Percentiles rank a stretch among this genome's conserved stretches.
These are phyloP conservation scores for Platypus cylindrus DNA, from an alignment of 2,888 invertebrate species.

Conservation along the genomic window DNA sequence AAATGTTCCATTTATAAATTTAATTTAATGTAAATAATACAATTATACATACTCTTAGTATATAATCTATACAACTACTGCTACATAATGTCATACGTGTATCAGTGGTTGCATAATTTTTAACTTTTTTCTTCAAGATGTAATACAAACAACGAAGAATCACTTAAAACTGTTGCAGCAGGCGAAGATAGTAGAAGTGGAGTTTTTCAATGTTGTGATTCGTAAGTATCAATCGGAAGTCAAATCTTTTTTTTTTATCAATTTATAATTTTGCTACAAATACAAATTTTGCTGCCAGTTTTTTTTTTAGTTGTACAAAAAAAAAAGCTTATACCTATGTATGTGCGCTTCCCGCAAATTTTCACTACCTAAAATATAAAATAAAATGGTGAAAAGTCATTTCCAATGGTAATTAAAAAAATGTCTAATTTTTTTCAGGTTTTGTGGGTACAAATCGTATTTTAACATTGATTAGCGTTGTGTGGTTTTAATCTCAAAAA, in stretches of 20 bases:
- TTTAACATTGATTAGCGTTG: too few relatives aligned
- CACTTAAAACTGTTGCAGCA: constrained; percentile 36
- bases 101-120: not conserved
- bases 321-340: constrained; percentile 13
- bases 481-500: too few relatives aligned
- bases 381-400: not conserved
- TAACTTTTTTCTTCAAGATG: constrained; percentile 35
- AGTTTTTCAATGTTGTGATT: constrained; percentile 32
- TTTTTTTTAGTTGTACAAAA: constrained; percentile 11
- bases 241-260: constrained; percentile 3
- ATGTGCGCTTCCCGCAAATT: constrained; percentile 12
- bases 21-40: too few relatives aligned
- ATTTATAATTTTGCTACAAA: constrained; percentile 8
- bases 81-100: not conserved
- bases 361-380: constrained; percentile 14
- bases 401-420: constrained; percentile 6
- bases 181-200: constrained; percentile 28
- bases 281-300: constrained; percentile 11
- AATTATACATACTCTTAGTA: not conserved
- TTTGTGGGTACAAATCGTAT: too few relatives aligned
- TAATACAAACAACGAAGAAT: constrained; percentile 42
- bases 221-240: constrained; percentile 24
- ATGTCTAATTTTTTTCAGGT: too few relatives aligned
- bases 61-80: not conserved
- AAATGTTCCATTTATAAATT: too few relatives aligned